Conservation (phyloP, 2,113 vertebrate species). For the Cyanoderma ruficeps region DNA sequence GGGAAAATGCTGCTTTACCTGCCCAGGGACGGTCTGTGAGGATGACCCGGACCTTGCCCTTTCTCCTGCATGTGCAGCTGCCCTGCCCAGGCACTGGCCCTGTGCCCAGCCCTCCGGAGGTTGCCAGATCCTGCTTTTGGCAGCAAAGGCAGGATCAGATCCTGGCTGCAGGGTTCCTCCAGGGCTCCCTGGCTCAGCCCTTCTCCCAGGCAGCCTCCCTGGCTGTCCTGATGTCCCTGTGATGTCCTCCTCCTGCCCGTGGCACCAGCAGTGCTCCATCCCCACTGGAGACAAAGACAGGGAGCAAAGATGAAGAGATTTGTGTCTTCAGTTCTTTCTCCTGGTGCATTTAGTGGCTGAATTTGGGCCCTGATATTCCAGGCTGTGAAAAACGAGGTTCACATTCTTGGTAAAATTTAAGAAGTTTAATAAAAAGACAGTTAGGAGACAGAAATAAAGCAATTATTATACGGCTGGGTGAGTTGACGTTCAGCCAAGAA, state of each 20-base stretch:
- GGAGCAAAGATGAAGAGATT: not conserved
- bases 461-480: no score
- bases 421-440: no score
- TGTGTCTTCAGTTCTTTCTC: not conserved
- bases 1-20: not conserved
- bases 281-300: fast-evolving
- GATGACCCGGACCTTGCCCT: not conserved
- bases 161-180: not conserved
- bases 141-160: not conserved
- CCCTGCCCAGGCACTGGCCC: not conserved
- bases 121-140: fast-evolving
- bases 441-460: no score
- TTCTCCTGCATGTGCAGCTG: not conserved
- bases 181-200: not conserved
- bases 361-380: not conserved
- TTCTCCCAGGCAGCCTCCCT: not conserved
- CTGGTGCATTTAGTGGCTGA: not conserved
- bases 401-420: no score
- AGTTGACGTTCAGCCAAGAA: no score
- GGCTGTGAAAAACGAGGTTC: not conserved
- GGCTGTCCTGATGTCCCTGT: not conserved
- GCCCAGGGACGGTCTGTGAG: not conserved
- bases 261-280: not conserved
- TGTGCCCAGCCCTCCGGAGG: not conserved
- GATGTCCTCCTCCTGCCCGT: fast-evolving